phyloP scores from a whole-genome alignment of 92 coral and sea anemone species.

The Epizoanthus rinbou region DNA sequence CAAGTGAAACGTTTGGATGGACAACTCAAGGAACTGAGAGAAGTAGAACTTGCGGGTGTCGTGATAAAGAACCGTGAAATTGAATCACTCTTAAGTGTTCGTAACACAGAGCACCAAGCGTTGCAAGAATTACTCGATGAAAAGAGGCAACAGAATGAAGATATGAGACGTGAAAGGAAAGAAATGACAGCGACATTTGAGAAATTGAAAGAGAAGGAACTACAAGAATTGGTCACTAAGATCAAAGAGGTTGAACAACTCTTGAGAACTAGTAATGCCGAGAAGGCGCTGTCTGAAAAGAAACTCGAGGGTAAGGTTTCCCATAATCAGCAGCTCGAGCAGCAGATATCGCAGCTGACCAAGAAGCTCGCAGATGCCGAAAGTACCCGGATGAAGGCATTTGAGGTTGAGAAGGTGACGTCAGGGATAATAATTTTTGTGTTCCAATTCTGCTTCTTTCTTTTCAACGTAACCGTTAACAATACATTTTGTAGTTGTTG shows the following conservation, averaged over 20 bases:
- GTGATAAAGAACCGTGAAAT: constrained; percentile 27
- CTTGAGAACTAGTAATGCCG: constrained; percentile 44
- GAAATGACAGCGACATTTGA: constrained; percentile 35
- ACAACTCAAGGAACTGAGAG: constrained; percentile 79
- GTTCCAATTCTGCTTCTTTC: constrained; percentile 9
- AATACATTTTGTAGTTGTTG: neutral
- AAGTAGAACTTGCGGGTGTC: constrained; percentile 52
- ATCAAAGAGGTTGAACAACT: constrained; percentile 54
- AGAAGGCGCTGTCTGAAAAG: constrained; percentile 52
- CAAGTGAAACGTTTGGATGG: constrained; percentile 64
- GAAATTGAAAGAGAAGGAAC: constrained; percentile 31
- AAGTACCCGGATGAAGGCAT: constrained; percentile 62
- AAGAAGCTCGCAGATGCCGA: constrained; percentile 84
- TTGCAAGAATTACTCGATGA: constrained; percentile 56
- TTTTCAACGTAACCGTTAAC: constrained; percentile 10
- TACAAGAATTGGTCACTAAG: constrained; percentile 48
- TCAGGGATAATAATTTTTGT: constrained; percentile 45
- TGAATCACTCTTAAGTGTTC: constrained; percentile 55
- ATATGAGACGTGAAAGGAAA: constrained; percentile 32
- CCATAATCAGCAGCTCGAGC: constrained; percentile 62
- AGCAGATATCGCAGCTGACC: constrained; percentile 84
- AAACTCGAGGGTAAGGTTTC: constrained; percentile 58
- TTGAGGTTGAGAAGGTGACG: constrained; percentile 80
- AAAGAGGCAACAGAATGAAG: constrained; percentile 33
- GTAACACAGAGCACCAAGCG: constrained; percentile 42